Percentiles rank a stretch among this genome's conserved stretches.
Conservation (phyloP, 2,888 invertebrate species). For the Zygogramma bicolorata region DNA sequence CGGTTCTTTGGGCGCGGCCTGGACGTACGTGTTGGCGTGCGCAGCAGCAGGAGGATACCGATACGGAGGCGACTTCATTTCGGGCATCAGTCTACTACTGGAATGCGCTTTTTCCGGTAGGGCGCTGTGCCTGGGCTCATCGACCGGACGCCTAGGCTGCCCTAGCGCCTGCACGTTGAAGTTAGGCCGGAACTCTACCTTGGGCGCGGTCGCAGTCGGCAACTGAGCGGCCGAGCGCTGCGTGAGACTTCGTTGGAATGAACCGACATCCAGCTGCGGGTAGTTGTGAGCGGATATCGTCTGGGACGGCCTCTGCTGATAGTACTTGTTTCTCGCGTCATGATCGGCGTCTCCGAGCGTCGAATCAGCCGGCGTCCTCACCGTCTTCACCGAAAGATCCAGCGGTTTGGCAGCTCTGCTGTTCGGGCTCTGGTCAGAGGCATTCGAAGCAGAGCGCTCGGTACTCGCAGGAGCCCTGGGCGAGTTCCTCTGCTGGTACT, state of each 20-base stretch:
- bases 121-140: slow-evolving; percentile 27
- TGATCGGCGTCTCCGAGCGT: slow-evolving; percentile 80
- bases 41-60: slow-evolving; percentile 51
- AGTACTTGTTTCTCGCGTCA: slow-evolving; percentile 53
- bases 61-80: slow-evolving; percentile 55
- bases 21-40: slow-evolving; percentile 55
- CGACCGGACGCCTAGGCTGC: slow-evolving; percentile 30
- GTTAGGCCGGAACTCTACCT: slow-evolving; percentile 84
- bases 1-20: slow-evolving; percentile 39
- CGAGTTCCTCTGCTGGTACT: slow-evolving; percentile 63
- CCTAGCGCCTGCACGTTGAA: slow-evolving; percentile 69
- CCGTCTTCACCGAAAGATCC: slow-evolving; percentile 90
- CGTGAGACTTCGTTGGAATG: slow-evolving; percentile 56
- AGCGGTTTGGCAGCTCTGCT: slow-evolving; percentile 73
- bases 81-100: slow-evolving; percentile 59
- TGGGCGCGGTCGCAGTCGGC: slow-evolving; percentile 72
- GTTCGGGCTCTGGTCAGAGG: slow-evolving; percentile 33
- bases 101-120: slow-evolving; percentile 41
- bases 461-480: slow-evolving; percentile 36
- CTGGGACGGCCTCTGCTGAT: slow-evolving; percentile 56
- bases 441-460: slow-evolving; percentile 24
- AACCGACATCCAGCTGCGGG: slow-evolving; percentile 56
- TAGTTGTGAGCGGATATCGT: slow-evolving; percentile 59
- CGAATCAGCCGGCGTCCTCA: slow-evolving; percentile 89
- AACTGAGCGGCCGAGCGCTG: slow-evolving; percentile 54